Conservation (phyloP, 2,113 vertebrate species). For the Pagrus major region DNA sequence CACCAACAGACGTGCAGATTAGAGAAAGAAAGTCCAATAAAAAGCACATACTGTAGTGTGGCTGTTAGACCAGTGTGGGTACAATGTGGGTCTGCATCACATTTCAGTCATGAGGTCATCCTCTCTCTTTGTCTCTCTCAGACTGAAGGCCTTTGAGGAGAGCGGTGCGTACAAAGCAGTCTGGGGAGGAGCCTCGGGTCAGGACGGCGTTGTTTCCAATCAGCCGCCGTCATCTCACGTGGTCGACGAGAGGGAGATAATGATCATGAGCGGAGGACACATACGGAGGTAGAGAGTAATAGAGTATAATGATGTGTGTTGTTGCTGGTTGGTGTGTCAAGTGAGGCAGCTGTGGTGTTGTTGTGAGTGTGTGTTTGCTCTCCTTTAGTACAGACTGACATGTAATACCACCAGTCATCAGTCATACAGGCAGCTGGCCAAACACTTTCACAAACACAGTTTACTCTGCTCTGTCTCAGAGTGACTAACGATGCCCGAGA, state of each 20-base stretch:
- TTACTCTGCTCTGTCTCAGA: constrained; percentile 59
- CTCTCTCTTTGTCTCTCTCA: constrained; percentile 34
- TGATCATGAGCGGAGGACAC: constrained; percentile 88
- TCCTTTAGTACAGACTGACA: constrained; percentile 19
- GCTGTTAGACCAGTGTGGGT: neutral
- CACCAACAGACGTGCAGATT: too few relatives aligned
- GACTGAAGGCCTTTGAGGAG: constrained; percentile 85
- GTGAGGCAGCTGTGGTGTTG: constrained; percentile 25
- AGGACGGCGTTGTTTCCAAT: constrained; percentile 84
- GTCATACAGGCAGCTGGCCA: constrained; percentile 56
- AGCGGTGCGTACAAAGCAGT: constrained; percentile 83
- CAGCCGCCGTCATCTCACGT: constrained; percentile 85
- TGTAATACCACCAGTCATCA: neutral
- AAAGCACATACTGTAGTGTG: too few relatives aligned
- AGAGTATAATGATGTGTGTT: constrained; percentile 1
- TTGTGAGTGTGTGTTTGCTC: constrained; percentile 44
- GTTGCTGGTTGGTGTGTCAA: neutral
- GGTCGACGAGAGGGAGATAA: constrained; percentile 85
- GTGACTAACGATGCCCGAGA: constrained; percentile 85
- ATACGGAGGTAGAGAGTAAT: constrained; percentile 83
- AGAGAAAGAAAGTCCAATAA: too few relatives aligned
- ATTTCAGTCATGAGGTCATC: neutral
- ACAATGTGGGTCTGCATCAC: neutral
- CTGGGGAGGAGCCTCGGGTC: constrained; percentile 80
- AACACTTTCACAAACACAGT: constrained; percentile 34